These are phyloP conservation scores for Stenodera caucasica DNA, from an alignment of 2,888 invertebrate genomes.

Conservation along the genomic window DNA sequence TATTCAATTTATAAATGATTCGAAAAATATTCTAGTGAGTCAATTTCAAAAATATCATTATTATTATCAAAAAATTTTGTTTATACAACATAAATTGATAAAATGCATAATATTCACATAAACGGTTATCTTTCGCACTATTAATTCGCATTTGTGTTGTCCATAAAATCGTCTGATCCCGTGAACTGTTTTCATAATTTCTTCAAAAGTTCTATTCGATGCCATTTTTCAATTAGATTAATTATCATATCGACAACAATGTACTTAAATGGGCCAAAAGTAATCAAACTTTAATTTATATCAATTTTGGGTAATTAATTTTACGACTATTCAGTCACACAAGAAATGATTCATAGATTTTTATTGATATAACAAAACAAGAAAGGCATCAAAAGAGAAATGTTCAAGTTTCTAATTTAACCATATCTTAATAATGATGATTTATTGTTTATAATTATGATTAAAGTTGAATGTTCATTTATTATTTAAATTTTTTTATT, in stretches of 20 bases:
- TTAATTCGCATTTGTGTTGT: neutral
- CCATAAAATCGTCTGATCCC: neutral
- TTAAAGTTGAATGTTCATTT: neutral
- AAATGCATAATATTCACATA: too few relatives aligned
- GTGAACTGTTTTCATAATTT: neutral
- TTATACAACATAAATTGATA: too few relatives aligned
- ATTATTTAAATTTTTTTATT: neutral
- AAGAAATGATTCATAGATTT: neutral
- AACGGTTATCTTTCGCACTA: neutral
- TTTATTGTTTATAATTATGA: too few relatives aligned
- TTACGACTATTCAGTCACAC: neutral
- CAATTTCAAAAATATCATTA: neutral
- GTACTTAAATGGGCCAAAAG: neutral
- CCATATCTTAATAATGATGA: neutral
- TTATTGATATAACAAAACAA: neutral
- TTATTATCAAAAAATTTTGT: too few relatives aligned
- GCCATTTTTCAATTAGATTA: neutral
- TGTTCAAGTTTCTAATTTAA: neutral
- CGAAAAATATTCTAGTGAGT: neutral
- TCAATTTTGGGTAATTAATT: conserved; percentile 2
- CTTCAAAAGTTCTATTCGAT: neutral
- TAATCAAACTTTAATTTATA: conserved; percentile 5
- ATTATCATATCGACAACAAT: neutral
- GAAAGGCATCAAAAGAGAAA: neutral
- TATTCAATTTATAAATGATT: neutral